Evolutionary conservation across 1,140 invertebrate genomes (phyloP), one percentile per base, ranked within the genome.

Genomic region (Chionoecetes opilio): DNA sequence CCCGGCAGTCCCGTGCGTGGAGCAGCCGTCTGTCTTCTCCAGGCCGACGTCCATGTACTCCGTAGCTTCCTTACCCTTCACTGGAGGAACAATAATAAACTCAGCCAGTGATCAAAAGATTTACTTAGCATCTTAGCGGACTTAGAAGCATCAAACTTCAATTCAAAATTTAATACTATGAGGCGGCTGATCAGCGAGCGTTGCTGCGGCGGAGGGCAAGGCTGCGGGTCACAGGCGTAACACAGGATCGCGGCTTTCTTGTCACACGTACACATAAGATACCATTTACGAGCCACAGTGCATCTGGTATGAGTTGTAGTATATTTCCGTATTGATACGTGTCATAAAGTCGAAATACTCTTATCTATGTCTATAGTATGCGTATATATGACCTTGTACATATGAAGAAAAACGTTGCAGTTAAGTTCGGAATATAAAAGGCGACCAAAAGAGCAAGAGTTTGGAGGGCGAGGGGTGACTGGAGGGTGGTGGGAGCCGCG

Each of bases 311-410:
- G 32, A 35, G 38, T 21, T 41, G n/a, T 41, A 26, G 46, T 90
- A 90, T 90, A 90, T 90, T 41, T 90, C 38, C 46, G 46, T 90
- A 38, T 90, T 41, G 38, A 38, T 90, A 90, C 46, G 41, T 90
- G 41, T 37, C 6, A 11, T 17, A 41, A 90, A 17, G 41, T 90
- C 38, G 38, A 90, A 41, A 90, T 91, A 91, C 8, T 63, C 31
- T 63, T 63, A 91, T 91, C n/a, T 63, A 91, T 91, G 63, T 53
- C 53, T 91, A 91, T 91, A 31, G n/a, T 91, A 91, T 53, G 63
- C 29, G 32, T 91, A 46, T 91, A 53, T 91, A 91, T 89, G 38
- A 37, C 3, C 38, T 37, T 89, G 38, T 91, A 91, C 53, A 91
- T 3, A 29, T 89, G 38, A 17, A n/a, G 35, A 46, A 46, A 46